A percentile compares a stretch with the other conserved stretches of the same genome.
Conservation (phyloP, 2,888 invertebrate genomes). For the Orchestes rusci region DNA sequence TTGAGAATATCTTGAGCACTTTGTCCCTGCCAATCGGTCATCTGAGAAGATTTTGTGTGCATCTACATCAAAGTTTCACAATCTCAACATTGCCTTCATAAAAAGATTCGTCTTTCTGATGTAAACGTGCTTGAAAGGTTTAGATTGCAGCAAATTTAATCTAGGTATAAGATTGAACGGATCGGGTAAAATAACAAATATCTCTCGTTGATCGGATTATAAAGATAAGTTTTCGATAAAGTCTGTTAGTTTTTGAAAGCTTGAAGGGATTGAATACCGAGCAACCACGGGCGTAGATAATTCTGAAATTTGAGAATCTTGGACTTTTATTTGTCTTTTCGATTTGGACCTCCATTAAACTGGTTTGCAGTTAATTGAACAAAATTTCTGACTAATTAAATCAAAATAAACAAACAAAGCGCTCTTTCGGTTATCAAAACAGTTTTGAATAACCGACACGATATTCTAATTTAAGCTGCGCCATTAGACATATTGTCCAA, state of each 20-base stretch:
- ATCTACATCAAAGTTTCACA: no score
- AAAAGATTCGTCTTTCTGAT: no score
- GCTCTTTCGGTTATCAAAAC: neutral
- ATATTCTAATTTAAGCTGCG: neutral
- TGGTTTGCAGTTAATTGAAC: no score
- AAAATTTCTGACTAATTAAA: no score
- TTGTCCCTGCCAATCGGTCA: no score
- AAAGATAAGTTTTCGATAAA: conserved; percentile 20
- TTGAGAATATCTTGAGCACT: conserved; percentile 11
- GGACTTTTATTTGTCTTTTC: no score
- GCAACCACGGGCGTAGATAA: conserved; percentile 12
- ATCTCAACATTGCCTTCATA: no score
- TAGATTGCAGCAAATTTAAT: conserved; percentile 40
- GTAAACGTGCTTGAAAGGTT: conserved; percentile 20
- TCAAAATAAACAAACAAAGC: neutral
- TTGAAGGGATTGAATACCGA: conserved; percentile 12
- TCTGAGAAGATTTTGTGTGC: no score
- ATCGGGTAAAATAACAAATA: conserved; percentile 43
- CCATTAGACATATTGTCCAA: no score
- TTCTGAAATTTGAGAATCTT: no score
- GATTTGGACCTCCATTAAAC: no score
- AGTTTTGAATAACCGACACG: neutral
- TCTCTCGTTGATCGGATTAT: conserved; percentile 33
- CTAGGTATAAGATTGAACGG: conserved; percentile 41
- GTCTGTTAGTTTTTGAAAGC: conserved; percentile 15